Percentiles rank a stretch among this genome's conserved stretches.
phyloP scores from a whole-genome alignment of 2,888 invertebrate genomes.

The Idaea dimidiata region DNA sequence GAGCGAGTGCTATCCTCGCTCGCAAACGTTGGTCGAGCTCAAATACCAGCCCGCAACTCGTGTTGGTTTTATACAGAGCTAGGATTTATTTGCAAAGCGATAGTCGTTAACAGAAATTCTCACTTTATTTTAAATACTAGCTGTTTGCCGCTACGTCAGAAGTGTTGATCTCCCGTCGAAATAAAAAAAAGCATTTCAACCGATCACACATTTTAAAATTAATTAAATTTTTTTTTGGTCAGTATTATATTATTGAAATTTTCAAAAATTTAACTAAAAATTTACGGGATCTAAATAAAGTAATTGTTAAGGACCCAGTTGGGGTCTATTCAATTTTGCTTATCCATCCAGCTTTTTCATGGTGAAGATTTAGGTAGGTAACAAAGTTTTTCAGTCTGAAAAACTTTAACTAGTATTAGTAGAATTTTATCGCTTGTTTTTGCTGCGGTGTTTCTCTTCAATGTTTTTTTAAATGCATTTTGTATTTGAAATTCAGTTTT shows the following conservation, averaged over 20 bases:
- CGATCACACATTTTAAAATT: too few species aligned
- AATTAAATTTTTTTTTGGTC: too few species aligned
- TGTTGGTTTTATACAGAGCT: not conserved
- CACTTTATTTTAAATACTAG: not conserved
- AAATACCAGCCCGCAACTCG: not conserved
- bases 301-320: too few species aligned
- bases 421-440: not conserved
- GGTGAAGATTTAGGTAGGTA: not conserved
- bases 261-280: too few species aligned
- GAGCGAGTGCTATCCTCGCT: constrained; percentile 24
- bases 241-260: too few species aligned
- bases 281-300: too few species aligned
- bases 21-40: constrained; percentile 32
- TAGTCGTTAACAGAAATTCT: not conserved
- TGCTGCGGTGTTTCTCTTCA: not conserved
- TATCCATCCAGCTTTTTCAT: not conserved
- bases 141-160: not conserved
- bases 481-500: not conserved
- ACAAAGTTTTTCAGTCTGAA: not conserved
- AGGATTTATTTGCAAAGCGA: not conserved
- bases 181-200: too few species aligned
- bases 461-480: not conserved
- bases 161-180: too few species aligned
- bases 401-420: not conserved
- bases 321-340: not conserved